Conservation (phyloP, 2,888 invertebrate genomes). For the Punctoribates punctum region DNA sequence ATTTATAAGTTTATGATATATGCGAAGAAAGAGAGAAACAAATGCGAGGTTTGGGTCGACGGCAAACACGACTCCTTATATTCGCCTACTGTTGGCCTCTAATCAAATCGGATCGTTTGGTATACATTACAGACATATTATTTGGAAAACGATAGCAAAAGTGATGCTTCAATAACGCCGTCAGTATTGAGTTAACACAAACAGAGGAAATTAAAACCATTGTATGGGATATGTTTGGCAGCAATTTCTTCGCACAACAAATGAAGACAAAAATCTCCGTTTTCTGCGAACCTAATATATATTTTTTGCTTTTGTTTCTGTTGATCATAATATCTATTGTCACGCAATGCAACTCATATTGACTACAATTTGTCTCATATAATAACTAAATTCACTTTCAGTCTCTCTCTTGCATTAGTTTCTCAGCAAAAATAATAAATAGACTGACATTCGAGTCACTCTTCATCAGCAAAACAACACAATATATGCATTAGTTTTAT, state of each 20-base stretch:
- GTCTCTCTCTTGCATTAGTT: background rate
- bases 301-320: background rate
- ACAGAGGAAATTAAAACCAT: slow-evolving; percentile 13
- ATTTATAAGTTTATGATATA: background rate
- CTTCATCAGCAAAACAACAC: background rate
- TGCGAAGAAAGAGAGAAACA: too few relatives aligned
- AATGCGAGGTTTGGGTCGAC: too few relatives aligned
- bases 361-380: slow-evolving; percentile 1
- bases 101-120: background rate
- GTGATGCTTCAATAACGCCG: slow-evolving; percentile 11
- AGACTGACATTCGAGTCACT: background rate
- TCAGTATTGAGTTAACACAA: background rate
- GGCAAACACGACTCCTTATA: too few relatives aligned
- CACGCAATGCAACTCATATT: background rate
- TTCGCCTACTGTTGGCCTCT: too few relatives aligned
- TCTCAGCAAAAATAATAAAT: background rate
- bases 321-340: slow-evolving; percentile 6
- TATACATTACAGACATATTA: too few relatives aligned
- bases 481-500: slow-evolving; percentile 22
- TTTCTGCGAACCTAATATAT: background rate
- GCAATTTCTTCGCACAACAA: background rate
- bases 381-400: background rate
- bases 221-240: background rate
- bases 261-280: background rate
- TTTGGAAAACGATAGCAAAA: background rate